Conservation (phyloP, 2,113 vertebrate species). For the Menidia beryllina region DNA sequence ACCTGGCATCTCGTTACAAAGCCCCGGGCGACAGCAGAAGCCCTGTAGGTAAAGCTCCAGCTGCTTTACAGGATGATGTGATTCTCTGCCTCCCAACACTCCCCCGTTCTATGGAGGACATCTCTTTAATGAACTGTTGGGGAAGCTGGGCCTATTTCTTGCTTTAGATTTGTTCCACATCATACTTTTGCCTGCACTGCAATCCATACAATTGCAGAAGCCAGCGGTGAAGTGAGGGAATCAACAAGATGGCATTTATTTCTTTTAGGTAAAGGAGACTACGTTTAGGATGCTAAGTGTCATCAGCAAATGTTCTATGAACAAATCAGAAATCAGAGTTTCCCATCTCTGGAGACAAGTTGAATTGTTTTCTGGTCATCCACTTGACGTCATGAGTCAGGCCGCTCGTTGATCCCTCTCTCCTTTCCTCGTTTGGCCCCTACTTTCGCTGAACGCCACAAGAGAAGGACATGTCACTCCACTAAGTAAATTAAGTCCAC, state of each 20-base stretch:
- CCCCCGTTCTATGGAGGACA: not conserved
- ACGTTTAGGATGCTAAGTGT: not conserved
- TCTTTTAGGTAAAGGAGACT: too few relatives aligned
- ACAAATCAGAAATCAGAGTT: too few relatives aligned
- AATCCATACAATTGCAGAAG: not conserved
- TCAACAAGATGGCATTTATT: not conserved
- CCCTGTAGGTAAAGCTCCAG: not conserved
- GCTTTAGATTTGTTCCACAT: slow-evolving; percentile 9
- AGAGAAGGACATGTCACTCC: slow-evolving; percentile 40
- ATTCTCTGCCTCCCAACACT: not conserved
- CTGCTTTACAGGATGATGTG: not conserved
- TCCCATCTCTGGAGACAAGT: too few relatives aligned
- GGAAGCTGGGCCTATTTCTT: slow-evolving; percentile 7
- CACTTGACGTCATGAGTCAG: slow-evolving; percentile 7
- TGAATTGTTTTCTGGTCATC: slow-evolving; percentile 17
- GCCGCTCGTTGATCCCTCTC: not conserved
- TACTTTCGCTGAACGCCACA: slow-evolving; percentile 13
- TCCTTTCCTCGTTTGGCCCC: slow-evolving; percentile 36
- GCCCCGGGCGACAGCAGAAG: not conserved
- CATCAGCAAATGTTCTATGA: slow-evolving; percentile 1
- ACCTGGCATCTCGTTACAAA: not conserved
- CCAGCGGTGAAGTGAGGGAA: not conserved
- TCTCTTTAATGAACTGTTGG: not conserved
- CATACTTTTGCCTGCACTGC: not conserved
- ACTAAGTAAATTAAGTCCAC: slow-evolving; percentile 69